Evolutionary conservation across 23 tunicate species (phyloP), one percentile per base, ranked within the genome.

Genomic region (Ciona savignyi): DNA sequence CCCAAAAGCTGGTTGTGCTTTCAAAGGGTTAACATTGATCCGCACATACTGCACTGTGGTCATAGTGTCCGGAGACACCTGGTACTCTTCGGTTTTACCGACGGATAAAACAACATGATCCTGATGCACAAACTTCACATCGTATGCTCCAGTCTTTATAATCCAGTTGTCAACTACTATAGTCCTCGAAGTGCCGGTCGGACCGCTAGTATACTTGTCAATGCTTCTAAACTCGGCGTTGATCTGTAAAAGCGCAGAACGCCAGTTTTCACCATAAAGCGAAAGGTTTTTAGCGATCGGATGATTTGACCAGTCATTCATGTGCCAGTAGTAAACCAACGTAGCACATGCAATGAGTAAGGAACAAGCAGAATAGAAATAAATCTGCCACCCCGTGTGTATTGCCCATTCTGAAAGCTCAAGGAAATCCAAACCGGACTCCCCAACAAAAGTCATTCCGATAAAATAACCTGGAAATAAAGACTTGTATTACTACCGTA

Each of bases 141-240:
- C 22, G 66, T 89, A 89, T 21, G 82, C 69, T 30, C 77, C 61
- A 23, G 89, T 77, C 66, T 83, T 74, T 0, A 89, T 73, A 19
- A 89, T 74, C 96, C 96, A 89, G 68, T 89, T 78, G 67, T 83
- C 89, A 23, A 84, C 78, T 24, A 83, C 89, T 63, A 89, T 74
- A 2, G 78, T 76, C 33, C 81, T 27, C 0, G 78, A 78, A 29
- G 61, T 80, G 35, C 89, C 84, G 25, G 70, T 70, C 0, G 78
- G 78, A 27, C 78, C 77, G 23, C 83, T 80, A 30, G 86, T 74
- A 34, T 60, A 88, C 68, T 88, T 91, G 64, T 91, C 87, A 63
- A 91, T 84, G 28, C 80, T 73, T 32, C 87, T 63, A 31, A 91
- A 91, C 68, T 84, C 97, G 22, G 72, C 56, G 34, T 84, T 80